Conservation (phyloP, 2,797 vertebrate species). For the Balearica regulorum region DNA sequence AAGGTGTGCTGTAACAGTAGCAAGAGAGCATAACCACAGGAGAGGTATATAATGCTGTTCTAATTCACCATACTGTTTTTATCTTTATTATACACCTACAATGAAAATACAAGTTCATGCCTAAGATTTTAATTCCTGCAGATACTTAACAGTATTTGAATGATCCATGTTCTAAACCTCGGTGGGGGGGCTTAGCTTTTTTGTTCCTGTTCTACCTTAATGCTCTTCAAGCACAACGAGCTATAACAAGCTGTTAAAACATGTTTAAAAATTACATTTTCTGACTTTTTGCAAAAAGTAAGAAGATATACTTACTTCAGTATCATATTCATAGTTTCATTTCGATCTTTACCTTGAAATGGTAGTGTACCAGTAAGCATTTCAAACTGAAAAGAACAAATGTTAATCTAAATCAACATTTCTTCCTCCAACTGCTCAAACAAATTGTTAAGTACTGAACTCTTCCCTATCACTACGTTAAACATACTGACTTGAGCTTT, state of each 20-base stretch:
- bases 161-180: neutral
- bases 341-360: conserved; percentile 98
- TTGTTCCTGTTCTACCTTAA: neutral
- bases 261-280: neutral
- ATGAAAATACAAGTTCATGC: neutral
- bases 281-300: neutral
- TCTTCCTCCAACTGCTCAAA: neutral
- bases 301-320: conserved; percentile 88
- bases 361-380: conserved; percentile 97
- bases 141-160: neutral
- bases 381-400: conserved; percentile 87
- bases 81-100: neutral
- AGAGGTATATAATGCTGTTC: neutral
- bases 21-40: neutral
- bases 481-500: neutral
- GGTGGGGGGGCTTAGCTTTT: neutral
- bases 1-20: neutral
- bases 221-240: neutral
- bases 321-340: conserved; percentile 99
- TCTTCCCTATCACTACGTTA: neutral
- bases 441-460: neutral
- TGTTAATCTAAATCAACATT: conserved; percentile 44
- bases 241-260: neutral
- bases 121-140: neutral
- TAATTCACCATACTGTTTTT: neutral